Base-by-base conservation (phyloP, 2,113 vertebrate genomes). In the Ictidomys tridecemlineatus region DNA sequence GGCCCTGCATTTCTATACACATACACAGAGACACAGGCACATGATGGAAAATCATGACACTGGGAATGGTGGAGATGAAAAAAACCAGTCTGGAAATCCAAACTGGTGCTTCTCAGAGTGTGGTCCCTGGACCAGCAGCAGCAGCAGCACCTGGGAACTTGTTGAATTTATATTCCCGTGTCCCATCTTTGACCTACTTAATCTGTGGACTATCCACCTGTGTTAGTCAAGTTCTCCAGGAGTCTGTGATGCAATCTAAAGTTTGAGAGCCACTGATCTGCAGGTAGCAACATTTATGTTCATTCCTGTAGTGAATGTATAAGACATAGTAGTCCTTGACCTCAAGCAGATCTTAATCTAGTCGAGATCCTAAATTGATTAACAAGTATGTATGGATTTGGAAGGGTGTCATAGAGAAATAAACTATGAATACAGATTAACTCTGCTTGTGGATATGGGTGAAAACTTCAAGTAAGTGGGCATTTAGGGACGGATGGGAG, bases 1-100 rank as follows among this genome's bases (percentile, higher is more conserved):
- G 7, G 8, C 26, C 58, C 18, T 28, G 32, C 28, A 37, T 78
- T 56, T 51, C 37, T 61, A 32, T 5, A 26, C 39, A 80, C 11
- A 17, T 4, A 67, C 30, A 16, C 1, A 72, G 14, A 45, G 4
- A 39, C 0, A 14, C 2, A 5, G 32, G 13, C 9, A 5, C 2
- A 2, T 9, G 5, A 18, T 13, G 0, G 8, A 53, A 45, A 0
- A 5, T 67, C 61, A 32, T 30, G 48, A 39, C n/a, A 32, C 0
- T 2, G 0, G 22, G 30, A 24, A 30, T 18, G 5, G 2, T 80
- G n/a, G 26, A 76, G 65, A 9, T 28, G 9, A 42, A 53, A 42
- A 53, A 89, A 72, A 9, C 32, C 51, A 24, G 0, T 48, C 26
- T 78, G 37, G 8, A 88, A 32, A 48, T 30, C 11, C 4, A 28